Conservation (phyloP, 2,797 vertebrate species). For the Neostethus bicornis region DNA sequence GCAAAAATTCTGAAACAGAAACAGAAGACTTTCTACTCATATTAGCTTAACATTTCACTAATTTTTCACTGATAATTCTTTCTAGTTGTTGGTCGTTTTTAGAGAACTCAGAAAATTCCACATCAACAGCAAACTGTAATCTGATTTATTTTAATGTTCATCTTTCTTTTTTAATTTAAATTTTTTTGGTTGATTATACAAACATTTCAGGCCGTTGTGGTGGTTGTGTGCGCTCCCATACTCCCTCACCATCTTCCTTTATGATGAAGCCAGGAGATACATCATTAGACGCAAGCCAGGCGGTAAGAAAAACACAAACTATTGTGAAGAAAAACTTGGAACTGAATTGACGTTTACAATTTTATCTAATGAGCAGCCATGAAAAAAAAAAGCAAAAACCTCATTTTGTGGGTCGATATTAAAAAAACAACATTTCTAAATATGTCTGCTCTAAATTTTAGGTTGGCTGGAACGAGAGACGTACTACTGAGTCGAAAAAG, state of each 20-base stretch:
- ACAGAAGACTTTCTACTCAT: no score
- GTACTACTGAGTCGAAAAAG: slow-evolving; percentile 86
- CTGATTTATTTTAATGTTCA: neutral
- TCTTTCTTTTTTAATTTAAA: neutral
- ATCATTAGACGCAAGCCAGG: slow-evolving; percentile 94
- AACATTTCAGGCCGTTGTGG: slow-evolving; percentile 85
- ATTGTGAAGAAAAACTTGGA: no score
- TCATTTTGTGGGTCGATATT: neutral
- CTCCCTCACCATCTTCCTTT: slow-evolving; percentile 96
- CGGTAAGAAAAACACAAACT: slow-evolving; percentile 86
- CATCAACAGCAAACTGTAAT: no score
- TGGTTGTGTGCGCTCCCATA: slow-evolving; percentile 99
- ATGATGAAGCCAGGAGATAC: slow-evolving; percentile 93
- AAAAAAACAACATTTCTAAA: slow-evolving; percentile 12
- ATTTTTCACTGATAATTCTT: slow-evolving; percentile 6
- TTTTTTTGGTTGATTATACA: slow-evolving; percentile 15
- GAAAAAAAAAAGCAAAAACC: slow-evolving; percentile 15
- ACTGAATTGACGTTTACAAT: slow-evolving; percentile 15
- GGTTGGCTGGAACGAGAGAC: slow-evolving; percentile 98
- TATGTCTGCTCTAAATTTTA: slow-evolving; percentile 67
- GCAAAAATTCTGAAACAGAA: slow-evolving; percentile 1
- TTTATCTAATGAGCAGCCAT: slow-evolving; percentile 12
- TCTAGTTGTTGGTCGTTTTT: no score
- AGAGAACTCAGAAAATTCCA: no score
- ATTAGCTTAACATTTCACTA: no score